These are phyloP conservation scores for Epinotia brunnichana DNA, from an alignment of 2,888 invertebrate species.

Conservation along the genomic window DNA sequence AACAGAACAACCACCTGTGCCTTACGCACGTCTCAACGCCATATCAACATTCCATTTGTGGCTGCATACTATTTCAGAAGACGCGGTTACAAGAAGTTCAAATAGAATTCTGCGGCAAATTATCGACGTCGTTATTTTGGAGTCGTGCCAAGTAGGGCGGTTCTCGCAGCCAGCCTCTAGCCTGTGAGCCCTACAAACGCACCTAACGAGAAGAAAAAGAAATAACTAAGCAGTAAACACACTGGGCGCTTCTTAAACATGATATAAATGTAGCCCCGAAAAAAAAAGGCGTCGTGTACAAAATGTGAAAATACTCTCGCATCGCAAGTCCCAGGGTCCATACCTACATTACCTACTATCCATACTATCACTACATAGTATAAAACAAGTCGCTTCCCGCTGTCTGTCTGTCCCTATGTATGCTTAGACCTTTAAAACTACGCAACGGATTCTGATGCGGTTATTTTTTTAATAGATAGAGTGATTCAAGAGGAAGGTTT, in stretches of 20 bases:
- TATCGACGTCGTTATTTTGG: conserved; percentile 49
- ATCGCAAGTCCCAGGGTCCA: background rate
- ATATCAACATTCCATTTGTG: conserved; percentile 10
- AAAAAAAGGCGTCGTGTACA: background rate
- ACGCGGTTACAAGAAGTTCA: conserved; percentile 14
- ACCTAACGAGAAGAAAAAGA: conserved; percentile 31
- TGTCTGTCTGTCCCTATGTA: no score
- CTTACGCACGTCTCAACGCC: background rate
- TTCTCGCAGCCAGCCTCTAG: conserved; percentile 48
- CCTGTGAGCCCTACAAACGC: conserved; percentile 42
- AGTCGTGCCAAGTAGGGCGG: conserved; percentile 62
- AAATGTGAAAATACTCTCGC: no score
- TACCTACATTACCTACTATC: no score
- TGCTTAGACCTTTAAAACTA: no score
- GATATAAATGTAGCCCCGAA: no score
- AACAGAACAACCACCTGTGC: conserved; percentile 11
- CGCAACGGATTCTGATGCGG: no score
- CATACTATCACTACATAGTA: no score
- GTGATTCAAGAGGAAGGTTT: no score
- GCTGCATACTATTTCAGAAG: background rate
- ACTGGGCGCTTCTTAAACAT: background rate
- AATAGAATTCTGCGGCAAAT: conserved; percentile 39
- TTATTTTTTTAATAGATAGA: no score
- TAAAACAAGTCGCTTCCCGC: no score
- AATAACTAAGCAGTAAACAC: background rate